Base-by-base conservation (phyloP, 2,113 vertebrate species). In the Ploceus nigricollis region DNA sequence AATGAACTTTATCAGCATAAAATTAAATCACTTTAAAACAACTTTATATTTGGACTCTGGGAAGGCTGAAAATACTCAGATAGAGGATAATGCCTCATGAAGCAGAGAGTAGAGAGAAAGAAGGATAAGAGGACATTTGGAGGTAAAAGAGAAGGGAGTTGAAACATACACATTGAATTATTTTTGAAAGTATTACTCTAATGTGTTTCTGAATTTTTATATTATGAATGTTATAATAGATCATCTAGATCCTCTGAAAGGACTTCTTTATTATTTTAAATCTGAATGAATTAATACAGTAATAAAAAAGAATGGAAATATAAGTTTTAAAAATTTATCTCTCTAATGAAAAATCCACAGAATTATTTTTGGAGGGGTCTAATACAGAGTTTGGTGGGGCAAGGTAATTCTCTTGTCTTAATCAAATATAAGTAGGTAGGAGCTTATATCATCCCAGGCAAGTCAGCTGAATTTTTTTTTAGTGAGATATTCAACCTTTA, bases 221-320 rank as follows among this genome's bases (percentile, higher is more conserved):
- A 78, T 80, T 93, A 88, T 68, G 64, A 76, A 80, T 72, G 25
- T 73, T 73, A 51, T 75, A 91, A 91, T 77, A 85, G 42, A 95
- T 91, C 63, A 87, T 53, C 58, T 89, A 75, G 68, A 95, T 90
- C 86, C 24, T 94, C 73, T 87, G 73, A 81, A 92, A 95, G 24
- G 64, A 81, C 48, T 89, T 91, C 40, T 96, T 95, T 94, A 94
- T 95, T 94, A 84, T 95, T 93, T 95, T 89, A 94, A 93, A 87
- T 82, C 65, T 89, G 84, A 95, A 89, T 92, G 65, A 94, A 94
- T 94, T 75, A 91, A 94, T 89, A 53, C 24, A 82, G 83, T 60
- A 95, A 95, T 94, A 92, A 96, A 96, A 94, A 87, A n/a, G 6
- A 70, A 87, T 60, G 31, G 69, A 82, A 94, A 87, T 75, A 45